Evolutionary conservation across 2,888 invertebrate species (phyloP), one percentile per base, ranked within the genome.

Genomic region (Pachymerium ferrugineum): DNA sequence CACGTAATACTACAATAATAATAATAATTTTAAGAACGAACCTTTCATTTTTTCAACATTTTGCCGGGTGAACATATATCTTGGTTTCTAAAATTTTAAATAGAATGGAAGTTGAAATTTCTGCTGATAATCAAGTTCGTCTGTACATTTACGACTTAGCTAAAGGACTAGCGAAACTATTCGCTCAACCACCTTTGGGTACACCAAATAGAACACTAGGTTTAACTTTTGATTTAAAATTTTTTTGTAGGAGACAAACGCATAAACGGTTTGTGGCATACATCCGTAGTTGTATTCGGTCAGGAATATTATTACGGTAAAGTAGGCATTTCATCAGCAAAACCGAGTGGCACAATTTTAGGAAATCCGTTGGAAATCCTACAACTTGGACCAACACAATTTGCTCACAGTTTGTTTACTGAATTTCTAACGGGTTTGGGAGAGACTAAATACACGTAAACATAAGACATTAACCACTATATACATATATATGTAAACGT

Each of bases 291-390:
- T 77, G 92, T 89, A 19, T 94, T 89, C 84, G 91, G 90, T 70
- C 86, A 89, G 77, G 95, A 96, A 85, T 94, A 90, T 84, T 95
- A 91, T 85, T 96, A 89, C 83, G 94, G 94, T 19, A 89, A 88
- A 38, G 85, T 83, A 71, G 95, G 95, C 35, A 70, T 19, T 68
- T 28, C 31, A 29, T 1, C 28, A 30, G 72, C 16, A 25, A 70
- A 73, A 12, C 84, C 93, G 94, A 90, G 90, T 78, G 86, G 88
- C 78, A 93, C 93, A 67, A 86, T 89, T 79, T 85, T 94, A 77
- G 91, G 93, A 47, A 85, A 86, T 78, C 94, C 95, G 73, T 85
- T 87, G 77, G 87, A 88, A 80, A 86, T 89, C 75, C 86, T 91
- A 79, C 86, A 86, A 73, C 85, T 95, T 76, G 96, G 95, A 2